Base-by-base conservation (phyloP, 2,113 vertebrate species). In the Myotis yumanensis region DNA sequence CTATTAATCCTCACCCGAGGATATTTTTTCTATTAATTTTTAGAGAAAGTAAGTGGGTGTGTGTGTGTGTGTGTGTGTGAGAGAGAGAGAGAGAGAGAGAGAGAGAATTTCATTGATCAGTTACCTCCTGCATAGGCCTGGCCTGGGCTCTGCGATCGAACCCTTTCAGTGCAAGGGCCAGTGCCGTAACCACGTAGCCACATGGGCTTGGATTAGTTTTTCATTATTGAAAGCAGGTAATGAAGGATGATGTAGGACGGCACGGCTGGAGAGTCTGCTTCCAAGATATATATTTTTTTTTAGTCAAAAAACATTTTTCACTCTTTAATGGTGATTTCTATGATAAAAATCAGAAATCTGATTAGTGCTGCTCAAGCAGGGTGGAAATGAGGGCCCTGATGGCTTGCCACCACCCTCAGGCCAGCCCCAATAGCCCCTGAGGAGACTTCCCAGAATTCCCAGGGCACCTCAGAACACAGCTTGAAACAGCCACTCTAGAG, bases 181-280 rank as follows among this genome's bases (percentile, higher is more conserved):
- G 59, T 28, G 59, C 25, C 28, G 10, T 62, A 28, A 28, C 23
- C 59, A 62, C 1, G 23, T 62, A 62, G 59, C 59, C 28, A 62
- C 25, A 62, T 23, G 11, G 59, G 59, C 57, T 59, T 59, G 22
- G 57, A 25, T 59, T 92, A 91, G n/a, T 86, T 96, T 3, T 91
- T 91, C 37, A 32, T 43, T 93, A 94, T 93, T 86, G 95, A 97
- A 88, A 52, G 66, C 68, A 93, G 35, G 95, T 97, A 96, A 96
- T 97, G 90, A 96, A 91, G 66, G 68, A 86, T 82, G 91, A 95
- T 97, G 37, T 87, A 97, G 95, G 91, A 92, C 93, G 95, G 59
- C 46, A 84, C 43, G 96, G 93, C n/a, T 54, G 4, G 32, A 88
- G 52, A 37, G 8, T 59, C 32, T 59, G 43, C 23, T 93, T 93